phyloP scores from a whole-genome alignment of 1,140 invertebrate species.

The Bacillus rossius region DNA sequence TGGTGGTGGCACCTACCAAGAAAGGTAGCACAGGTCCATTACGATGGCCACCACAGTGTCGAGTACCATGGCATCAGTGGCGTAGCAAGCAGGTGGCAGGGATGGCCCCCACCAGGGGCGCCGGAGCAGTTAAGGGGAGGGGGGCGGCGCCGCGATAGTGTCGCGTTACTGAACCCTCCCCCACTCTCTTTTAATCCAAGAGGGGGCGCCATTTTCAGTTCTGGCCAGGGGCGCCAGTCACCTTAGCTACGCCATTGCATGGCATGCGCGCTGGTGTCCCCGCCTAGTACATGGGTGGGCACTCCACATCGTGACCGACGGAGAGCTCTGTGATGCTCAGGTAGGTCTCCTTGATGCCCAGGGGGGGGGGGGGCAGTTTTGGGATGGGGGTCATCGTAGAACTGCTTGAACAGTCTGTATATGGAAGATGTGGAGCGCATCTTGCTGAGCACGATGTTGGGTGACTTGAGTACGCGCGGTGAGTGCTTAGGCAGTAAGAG shows the following conservation, averaged over 20 bases:
- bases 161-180: too few relatives aligned
- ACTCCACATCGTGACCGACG: constrained; percentile 30
- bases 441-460: constrained; percentile 31
- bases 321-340: constrained; percentile 29
- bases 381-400: constrained; percentile 32
- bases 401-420: constrained; percentile 34
- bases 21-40: constrained; percentile 37
- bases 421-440: constrained; percentile 36
- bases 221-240: too few relatives aligned
- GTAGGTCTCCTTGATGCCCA: constrained; percentile 8
- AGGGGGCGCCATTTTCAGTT: too few relatives aligned
- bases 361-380: constrained; percentile 17
- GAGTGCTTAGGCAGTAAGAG: constrained; percentile 38
- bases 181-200: too few relatives aligned
- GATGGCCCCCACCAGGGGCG: too few relatives aligned
- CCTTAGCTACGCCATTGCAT: too few relatives aligned
- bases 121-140: too few relatives aligned
- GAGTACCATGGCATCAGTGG: too few relatives aligned
- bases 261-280: too few relatives aligned
- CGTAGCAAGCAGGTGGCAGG: too few relatives aligned
- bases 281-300: constrained; percentile 38
- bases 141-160: too few relatives aligned
- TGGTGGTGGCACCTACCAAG: constrained; percentile 25
- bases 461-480: constrained; percentile 33
- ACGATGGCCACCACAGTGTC: constrained; percentile 30